phyloP scores from a whole-genome alignment of 2,797 vertebrate genomes.

The Agapornis canus region DNA sequence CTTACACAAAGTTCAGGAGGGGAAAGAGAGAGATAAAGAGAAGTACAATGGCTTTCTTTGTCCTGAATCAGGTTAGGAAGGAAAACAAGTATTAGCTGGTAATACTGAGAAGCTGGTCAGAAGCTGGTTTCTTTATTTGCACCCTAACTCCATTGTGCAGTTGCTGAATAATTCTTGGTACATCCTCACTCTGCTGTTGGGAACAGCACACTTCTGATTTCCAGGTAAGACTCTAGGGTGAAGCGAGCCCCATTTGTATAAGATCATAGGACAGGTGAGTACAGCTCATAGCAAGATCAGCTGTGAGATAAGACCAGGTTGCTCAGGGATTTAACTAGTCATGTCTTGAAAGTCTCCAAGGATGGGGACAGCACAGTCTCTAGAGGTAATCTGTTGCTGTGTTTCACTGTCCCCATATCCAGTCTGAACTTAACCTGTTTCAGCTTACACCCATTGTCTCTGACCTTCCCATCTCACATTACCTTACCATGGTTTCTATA shows the following conservation, averaged over 20 bases:
- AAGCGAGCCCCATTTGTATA: not conserved
- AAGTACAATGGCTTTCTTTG: not conserved
- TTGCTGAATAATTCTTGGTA: not conserved
- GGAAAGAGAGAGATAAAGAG: not conserved
- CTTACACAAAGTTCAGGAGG: not conserved
- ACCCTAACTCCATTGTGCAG: not conserved
- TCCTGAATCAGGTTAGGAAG: not conserved
- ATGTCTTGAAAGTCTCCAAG: not conserved
- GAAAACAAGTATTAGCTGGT: not conserved
- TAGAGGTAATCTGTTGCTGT: not conserved
- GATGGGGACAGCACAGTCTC: not conserved
- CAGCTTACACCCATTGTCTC: rapidly evolving
- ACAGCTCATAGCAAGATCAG: not conserved
- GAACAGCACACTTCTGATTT: not conserved
- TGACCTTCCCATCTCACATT: not conserved
- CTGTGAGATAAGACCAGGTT: not conserved
- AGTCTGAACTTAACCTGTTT: not conserved
- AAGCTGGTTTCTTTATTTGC: not conserved
- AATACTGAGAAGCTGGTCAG: not conserved
- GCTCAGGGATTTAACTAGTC: not conserved
- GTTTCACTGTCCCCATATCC: not conserved
- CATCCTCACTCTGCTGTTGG: rapidly evolving
- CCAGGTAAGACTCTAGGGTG: not conserved
- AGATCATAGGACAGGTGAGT: not conserved
- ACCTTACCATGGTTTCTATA: not conserved